Percentiles rank a stretch among this genome's conserved stretches.
Conservation (phyloP, 2,888 invertebrate species). For the Rhimphoctona megacephalus region DNA sequence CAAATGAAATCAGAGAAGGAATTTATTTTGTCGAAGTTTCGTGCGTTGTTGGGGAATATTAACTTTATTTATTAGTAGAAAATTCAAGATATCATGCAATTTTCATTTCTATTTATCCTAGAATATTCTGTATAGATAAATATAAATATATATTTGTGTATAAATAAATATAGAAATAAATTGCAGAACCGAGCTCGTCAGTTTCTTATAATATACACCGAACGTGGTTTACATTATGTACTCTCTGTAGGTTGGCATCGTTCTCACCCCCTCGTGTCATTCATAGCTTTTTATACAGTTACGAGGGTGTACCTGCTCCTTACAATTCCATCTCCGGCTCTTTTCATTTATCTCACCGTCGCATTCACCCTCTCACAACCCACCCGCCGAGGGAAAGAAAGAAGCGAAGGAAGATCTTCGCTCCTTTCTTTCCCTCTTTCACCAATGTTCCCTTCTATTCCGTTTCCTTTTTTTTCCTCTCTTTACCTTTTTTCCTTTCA, state of each 20-base stretch:
- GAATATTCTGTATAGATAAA: neutral
- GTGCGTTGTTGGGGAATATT: neutral
- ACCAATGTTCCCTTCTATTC: conserved; percentile 62
- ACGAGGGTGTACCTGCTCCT: conserved; percentile 70
- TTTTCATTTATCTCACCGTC: conserved; percentile 65
- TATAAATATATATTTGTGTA: neutral
- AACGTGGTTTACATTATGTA: conserved; percentile 58
- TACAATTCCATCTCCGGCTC: conserved; percentile 76
- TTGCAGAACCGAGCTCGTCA: conserved; percentile 17
- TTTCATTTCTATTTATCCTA: neutral
- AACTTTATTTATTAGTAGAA: neutral
- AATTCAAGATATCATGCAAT: neutral
- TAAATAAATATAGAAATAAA: conserved; percentile 30
- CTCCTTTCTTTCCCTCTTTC: conserved; percentile 64
- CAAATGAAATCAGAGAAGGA: neutral
- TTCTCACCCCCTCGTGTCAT: conserved; percentile 56
- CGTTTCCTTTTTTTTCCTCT: conserved; percentile 46
- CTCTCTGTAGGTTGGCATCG: conserved; percentile 27
- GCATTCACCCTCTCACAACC: conserved; percentile 71
- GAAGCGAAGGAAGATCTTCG: too few relatives aligned
- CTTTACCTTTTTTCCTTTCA: conserved; percentile 39
- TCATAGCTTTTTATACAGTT: conserved; percentile 68
- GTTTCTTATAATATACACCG: conserved; percentile 49
- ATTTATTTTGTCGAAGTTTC: neutral
- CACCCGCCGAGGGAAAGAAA: too few relatives aligned